Percentiles rank a stretch among this genome's conserved stretches.
These are phyloP conservation scores for Cisticola juncidis DNA, from an alignment of 2,113 vertebrate genomes.

Conservation along the genomic window DNA sequence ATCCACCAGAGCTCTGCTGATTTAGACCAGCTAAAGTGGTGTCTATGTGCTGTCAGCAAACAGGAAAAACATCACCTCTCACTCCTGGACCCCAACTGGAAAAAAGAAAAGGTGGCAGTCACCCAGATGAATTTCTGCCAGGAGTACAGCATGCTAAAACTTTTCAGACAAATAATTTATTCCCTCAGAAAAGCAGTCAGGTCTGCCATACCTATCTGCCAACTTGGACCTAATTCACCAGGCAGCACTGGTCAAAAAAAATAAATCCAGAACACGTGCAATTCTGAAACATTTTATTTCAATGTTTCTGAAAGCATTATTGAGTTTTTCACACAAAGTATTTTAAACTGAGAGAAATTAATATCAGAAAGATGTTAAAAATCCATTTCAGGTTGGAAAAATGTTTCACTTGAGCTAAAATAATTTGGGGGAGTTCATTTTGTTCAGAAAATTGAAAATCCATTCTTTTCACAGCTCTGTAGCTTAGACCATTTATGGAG, in stretches of 20 bases:
- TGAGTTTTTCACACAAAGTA: not conserved
- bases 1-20: not conserved
- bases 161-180: not conserved
- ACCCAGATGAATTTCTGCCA: not conserved
- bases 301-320: not conserved
- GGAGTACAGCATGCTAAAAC: not conserved
- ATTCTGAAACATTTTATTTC: not conserved
- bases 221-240: not conserved
- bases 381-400: slow-evolving; percentile 21
- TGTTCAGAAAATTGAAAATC: slow-evolving; percentile 38
- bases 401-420: slow-evolving; percentile 22
- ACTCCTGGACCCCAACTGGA: not conserved
- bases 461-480: slow-evolving; percentile 8
- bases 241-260: not conserved
- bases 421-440: not conserved
- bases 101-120: not conserved
- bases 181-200: not conserved
- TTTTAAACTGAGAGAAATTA: slow-evolving; percentile 38
- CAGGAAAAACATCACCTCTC: not conserved
- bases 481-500: not conserved
- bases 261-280: not conserved
- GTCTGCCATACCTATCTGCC: not conserved
- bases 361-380: not conserved
- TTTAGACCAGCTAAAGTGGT: not conserved
- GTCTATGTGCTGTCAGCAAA: not conserved